Evolutionary conservation across 2,888 invertebrate genomes (phyloP), one percentile per base, ranked within the genome.

Genomic region (Himalopsyche kuldschensis): DNA sequence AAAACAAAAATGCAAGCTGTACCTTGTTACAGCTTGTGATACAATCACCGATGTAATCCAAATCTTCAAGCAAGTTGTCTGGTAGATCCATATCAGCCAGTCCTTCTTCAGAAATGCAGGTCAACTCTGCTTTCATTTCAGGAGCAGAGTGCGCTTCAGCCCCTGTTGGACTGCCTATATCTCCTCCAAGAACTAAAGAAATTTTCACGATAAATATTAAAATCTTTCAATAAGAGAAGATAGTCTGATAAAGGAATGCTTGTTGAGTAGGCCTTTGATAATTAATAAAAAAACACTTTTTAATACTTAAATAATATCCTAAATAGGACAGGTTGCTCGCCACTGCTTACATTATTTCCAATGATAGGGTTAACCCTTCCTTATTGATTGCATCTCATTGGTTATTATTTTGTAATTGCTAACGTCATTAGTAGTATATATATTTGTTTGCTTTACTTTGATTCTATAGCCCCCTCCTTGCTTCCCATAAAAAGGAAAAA

Each of bases 21-120:
- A 92, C 95, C 93, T 96, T 96, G 91, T 96, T 96, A 90, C 96
- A 96, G 86, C 96, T 96, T 87, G 96, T 96, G 89, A 96, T 96
- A 89, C 96, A 96, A 89, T 96, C 96, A 82, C 95, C 95, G 86
- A 95, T 95, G 88, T 95, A 95, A 88, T 96, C 95, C 87, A 96
- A 90, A 88, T 96, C 96, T 84, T 96, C 96, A 41, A 96, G 91
- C 82, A 96, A 90, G 88, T 96, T 95, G 88, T 96, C 96, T 27
- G 96, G 96, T 76, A 96, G 91, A 89, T 96, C 96, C 92, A 96
- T 94, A 88, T 96, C 96, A 0, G 96, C 94, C 79, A 96, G 95
- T 32, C 96, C 96, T 88, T 96, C 96, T 89, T 96, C 96, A 78
- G 96, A 96, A 89, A 96, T 96, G 90, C 96, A 96, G 17, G 96